Base-by-base conservation (phyloP, 2,797 vertebrate species). In the Huso huso region DNA sequence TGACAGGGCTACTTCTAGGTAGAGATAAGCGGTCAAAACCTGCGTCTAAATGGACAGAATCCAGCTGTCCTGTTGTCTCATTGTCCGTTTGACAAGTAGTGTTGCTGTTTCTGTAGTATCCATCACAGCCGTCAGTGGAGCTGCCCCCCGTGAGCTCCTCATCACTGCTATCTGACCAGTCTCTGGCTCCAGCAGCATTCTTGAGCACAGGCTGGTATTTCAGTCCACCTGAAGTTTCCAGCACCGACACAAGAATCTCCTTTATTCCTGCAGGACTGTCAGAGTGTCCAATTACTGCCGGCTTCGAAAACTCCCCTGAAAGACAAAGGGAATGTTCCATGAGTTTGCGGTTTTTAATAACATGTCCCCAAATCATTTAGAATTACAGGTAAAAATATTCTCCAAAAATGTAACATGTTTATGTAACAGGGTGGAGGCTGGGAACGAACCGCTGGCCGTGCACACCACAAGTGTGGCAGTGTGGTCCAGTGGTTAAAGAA, bases 1-100 rank as follows among this genome's bases (percentile, higher is more conserved):
- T 69, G 52, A 85, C 77, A 0, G 80, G 83, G 50, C 81, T 83
- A 75, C 82, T 85, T 66, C 77, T 73, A 37, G 70, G 82, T 6
- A 83, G 69, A 51, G 66, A 23, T 50, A 73, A 66, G 12, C n/a
- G 15, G 11, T 7, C 48, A n/a, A 49, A 10, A 13, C 67, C 68
- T 13, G 53, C 55, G 48, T 61, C 11, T 13, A 61, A 52, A 8
- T 7, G 11, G 64, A 18, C 58, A 13, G 0, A 6, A 11, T 69
- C 51, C 49, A 48, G 10, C 18, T n/a, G 60, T 8, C n/a, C 37
- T 50, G 7, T 8, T 37, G 48, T 9, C 11, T 10, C 8, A 37
- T 37, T 18, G 7, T 8, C 8, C 1, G 18, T 52, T 15, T 13
- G 59, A 55, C 51, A 48, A 59, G 13, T 5, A 18, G 10, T 6